These are phyloP conservation scores for Luehdorfia chinensis DNA, from an alignment of 1,140 invertebrate genomes.

Conservation along the genomic window DNA sequence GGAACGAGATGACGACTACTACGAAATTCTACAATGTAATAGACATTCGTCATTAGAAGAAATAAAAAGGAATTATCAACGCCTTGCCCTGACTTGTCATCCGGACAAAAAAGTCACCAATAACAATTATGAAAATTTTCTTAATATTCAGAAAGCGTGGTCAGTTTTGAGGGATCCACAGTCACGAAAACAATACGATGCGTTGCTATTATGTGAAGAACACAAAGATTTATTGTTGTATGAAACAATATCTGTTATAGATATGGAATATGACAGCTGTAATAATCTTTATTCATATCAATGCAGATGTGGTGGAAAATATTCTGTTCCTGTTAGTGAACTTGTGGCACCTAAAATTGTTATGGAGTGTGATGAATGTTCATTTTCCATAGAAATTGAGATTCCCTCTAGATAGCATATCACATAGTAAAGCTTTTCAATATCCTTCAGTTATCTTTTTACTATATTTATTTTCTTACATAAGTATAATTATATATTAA, in stretches of 20 bases:
- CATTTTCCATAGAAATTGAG: conserved; percentile 78
- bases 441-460: no score
- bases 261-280: conserved; percentile 71
- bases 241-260: conserved; percentile 72
- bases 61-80: conserved; percentile 81
- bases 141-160: conserved; percentile 81
- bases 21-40: conserved; percentile 79
- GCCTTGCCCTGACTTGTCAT: conserved; percentile 78
- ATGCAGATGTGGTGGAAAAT: conserved; percentile 82
- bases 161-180: conserved; percentile 77
- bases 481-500: no score
- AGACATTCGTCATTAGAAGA: conserved; percentile 77
- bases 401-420: no score
- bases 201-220: conserved; percentile 72
- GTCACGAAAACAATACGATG: conserved; percentile 79
- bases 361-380: conserved; percentile 82
- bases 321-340: conserved; percentile 73
- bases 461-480: no score
- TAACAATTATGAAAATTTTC: conserved; percentile 62
- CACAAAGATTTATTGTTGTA: conserved; percentile 77
- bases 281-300: conserved; percentile 70
- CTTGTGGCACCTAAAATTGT: conserved; percentile 63
- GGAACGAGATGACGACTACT: conserved; percentile 65
- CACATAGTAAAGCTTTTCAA: no score
- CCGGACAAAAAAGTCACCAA: conserved; percentile 78